Evolutionary conservation across 2,113 vertebrate species (phyloP).

Genomic region (Peromyscus polionotus): DNA sequence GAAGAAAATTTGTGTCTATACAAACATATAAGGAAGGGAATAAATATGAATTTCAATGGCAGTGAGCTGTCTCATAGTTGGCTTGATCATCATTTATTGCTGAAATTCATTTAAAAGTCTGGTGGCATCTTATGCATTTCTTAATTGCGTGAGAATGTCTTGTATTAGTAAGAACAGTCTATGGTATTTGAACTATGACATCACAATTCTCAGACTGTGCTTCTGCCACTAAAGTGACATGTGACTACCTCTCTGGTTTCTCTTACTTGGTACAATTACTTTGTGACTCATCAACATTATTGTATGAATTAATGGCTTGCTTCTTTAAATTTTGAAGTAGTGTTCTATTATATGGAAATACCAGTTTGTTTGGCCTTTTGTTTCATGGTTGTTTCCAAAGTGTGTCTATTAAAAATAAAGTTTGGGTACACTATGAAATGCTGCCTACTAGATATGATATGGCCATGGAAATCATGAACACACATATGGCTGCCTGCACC

Average conservation of each 20-base stretch:
- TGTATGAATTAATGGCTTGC: not conserved
- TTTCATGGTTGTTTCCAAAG: not conserved
- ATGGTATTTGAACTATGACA: not conserved
- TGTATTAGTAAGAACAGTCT: not conserved
- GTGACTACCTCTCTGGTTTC: not conserved
- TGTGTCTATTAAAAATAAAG: not conserved
- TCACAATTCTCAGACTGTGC: not conserved
- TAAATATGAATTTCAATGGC: not conserved
- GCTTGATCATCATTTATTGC: not conserved
- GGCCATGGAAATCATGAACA: not conserved
- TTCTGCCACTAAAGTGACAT: not conserved
- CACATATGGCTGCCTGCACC: not conserved
- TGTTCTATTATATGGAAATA: not conserved
- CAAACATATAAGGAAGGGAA: not conserved
- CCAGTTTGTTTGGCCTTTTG: too few species aligned
- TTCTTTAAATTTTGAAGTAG: not conserved
- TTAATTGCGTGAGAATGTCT: not conserved
- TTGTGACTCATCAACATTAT: not conserved
- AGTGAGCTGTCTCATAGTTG: not conserved
- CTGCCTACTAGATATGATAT: not conserved
- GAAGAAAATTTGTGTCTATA: slow-evolving; percentile 9
- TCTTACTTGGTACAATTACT: not conserved
- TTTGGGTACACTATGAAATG: not conserved
- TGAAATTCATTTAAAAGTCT: not conserved
- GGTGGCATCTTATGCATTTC: not conserved